Evolutionary conservation across 2,797 vertebrate genomes (phyloP), one percentile per base, ranked within the genome.

Genomic region (Sciurus carolinensis): DNA sequence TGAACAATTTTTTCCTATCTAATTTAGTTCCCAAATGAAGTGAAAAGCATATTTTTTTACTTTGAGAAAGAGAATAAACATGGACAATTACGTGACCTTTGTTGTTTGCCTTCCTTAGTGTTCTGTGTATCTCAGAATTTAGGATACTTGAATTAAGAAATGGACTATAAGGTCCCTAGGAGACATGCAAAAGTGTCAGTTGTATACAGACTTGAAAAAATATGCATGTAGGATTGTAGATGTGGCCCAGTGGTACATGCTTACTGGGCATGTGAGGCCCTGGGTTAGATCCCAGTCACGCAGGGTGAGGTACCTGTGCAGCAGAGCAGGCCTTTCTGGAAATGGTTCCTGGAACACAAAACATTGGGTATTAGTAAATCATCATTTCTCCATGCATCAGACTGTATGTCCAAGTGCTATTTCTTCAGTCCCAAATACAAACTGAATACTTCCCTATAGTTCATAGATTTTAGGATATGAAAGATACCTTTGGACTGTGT

Each of bases 1-100:
- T 13, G 13, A 77, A 86, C 47, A 67, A 13, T 57, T n/a, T 64
- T 69, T 66, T 69, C 47, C 14, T 66, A 39, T 50, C 11, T 90
- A 79, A 75, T 73, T 94, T 84, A 92, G 62, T 79, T 90, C 5
- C 17, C 50, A 90, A 90, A 72, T 72, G 22, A 20, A 94, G 42
- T 69, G 57, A n/a, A 69, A 94, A 85, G 67, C 42, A 26, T 12
- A 64, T 47, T 64, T 95, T 93, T 88, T 95, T 71, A 64, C 18
- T 87, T 92, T 95, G 33, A 44, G n/a, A 84, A 88, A 84, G 47
- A 83, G 81, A 92, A 86, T 20, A 54, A 75, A 10, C 15, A 24
- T 44, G 7, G 44, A 47, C 44, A 47, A 47, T 47, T 47, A 47
- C 5, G 7, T 47, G 44, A 9, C 44, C 44, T 47, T 47, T 47